Evolutionary conservation across 2,113 vertebrate genomes (phyloP).

Genomic region (Peromyscus maniculatus): DNA sequence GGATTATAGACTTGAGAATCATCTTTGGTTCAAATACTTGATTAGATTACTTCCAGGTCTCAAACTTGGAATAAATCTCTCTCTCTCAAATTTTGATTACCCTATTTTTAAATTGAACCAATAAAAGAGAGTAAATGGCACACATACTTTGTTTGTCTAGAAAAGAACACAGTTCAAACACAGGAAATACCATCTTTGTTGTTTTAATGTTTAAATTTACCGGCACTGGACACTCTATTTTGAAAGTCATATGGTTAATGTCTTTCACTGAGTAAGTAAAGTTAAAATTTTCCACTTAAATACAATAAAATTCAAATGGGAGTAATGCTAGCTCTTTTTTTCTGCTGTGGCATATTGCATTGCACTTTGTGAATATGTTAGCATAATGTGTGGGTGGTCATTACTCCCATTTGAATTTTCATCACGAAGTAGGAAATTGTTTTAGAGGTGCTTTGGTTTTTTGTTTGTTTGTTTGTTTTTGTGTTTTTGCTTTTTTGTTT

Average conservation of each 20-base stretch:
- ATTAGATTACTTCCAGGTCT: not conserved
- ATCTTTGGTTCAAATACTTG: constrained; percentile 21
- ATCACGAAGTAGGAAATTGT: not conserved
- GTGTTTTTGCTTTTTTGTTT: too few relatives aligned
- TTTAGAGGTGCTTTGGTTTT: not conserved
- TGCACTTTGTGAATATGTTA: too few relatives aligned
- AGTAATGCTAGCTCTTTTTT: too few relatives aligned
- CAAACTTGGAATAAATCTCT: not conserved
- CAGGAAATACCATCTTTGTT: not conserved
- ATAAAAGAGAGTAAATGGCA: not conserved
- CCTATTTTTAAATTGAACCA: not conserved
- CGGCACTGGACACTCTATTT: not conserved
- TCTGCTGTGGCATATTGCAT: too few relatives aligned
- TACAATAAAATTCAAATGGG: not conserved
- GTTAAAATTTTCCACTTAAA: not conserved
- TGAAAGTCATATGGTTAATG: constrained; percentile 5
- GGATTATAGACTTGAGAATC: not conserved
- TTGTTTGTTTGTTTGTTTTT: too few relatives aligned
- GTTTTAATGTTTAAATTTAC: not conserved
- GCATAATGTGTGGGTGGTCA: too few relatives aligned
- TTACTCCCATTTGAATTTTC: too few relatives aligned
- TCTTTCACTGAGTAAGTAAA: not conserved
- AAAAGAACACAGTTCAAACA: not conserved
- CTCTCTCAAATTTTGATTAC: not conserved
- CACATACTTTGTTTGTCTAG: not conserved